Evolutionary conservation across 2,797 vertebrate genomes (phyloP), one percentile per base, ranked within the genome.

Genomic region (Nannoperca obscura): DNA sequence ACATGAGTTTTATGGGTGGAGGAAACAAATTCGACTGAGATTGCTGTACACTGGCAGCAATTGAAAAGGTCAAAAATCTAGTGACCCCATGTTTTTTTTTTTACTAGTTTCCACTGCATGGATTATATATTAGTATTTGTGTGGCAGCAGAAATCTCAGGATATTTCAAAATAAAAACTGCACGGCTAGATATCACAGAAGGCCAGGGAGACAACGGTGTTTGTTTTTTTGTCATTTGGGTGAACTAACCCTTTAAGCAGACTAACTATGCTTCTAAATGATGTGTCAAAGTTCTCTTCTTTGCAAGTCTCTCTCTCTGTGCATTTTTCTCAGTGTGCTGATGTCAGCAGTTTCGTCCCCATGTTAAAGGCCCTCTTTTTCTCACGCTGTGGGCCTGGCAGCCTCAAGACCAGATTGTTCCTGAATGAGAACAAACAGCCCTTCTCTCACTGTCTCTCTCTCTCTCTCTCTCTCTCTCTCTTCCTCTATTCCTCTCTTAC

Each of bases 341-440:
- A 91, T 84, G 83, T 86, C 83, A 89, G 84, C 83, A 75, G 40
- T 82, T 53, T n/a, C 3, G 36, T 74, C 66, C 49, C 61, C 53
- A 66, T 74, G 79, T 68, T 89, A 92, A 93, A 94, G 84, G 83
- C 86, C 85, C 60, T 22, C 50, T 75, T 79, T 89, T 92, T 94
- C 88, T 91, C 89, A 91, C 85, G 34, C 76, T 86, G 84, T 47
- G 59, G 63, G 81, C 10, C 81, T 36, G 47, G 50, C 75, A 44
- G 53, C 53, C 77, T 78, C 62, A 78, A 89, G 72, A 86, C 71
- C 76, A 85, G 78, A 88, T 83, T 86, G 81, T 87, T 87, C 81
- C 64, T 74, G 42, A 71, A 67, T 17, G 11, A 73, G 80, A 92
- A 91, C 86, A 92, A 90, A 88, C 85, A 88, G 78, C 42, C 70